phyloP scores from a whole-genome alignment of 1,140 invertebrate species.

The Hesperophylax magnus region DNA sequence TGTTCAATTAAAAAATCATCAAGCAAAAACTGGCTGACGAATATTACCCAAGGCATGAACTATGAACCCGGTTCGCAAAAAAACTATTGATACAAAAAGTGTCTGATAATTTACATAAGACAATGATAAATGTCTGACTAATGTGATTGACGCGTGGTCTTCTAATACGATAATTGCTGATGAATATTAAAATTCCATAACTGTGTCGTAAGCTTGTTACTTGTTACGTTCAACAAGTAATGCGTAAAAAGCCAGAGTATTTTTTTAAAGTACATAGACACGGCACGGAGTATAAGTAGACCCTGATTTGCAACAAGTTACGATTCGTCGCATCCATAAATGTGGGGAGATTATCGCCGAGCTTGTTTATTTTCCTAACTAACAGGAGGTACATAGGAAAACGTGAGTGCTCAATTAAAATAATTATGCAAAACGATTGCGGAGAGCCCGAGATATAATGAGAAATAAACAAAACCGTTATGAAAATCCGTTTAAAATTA shows the following conservation, averaged over 20 bases:
- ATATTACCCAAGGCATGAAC: too few species aligned
- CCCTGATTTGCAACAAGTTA: neutral
- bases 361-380: constrained; percentile 10
- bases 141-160: constrained; percentile 10
- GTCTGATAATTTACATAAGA: too few species aligned
- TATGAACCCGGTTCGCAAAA: too few species aligned
- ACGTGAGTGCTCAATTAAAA: constrained; percentile 36
- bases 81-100: too few species aligned
- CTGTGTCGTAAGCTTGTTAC: neutral
- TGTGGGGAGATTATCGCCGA: constrained; percentile 10
- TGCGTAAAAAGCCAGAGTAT: neutral
- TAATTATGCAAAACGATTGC: constrained; percentile 28
- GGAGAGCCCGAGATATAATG: constrained; percentile 4
- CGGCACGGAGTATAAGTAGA: neutral
- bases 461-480: constrained; percentile 23
- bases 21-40: too few species aligned
- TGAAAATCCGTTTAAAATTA: constrained; percentile 27
- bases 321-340: constrained; percentile 6
- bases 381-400: neutral
- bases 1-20: too few species aligned
- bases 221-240: too few species aligned
- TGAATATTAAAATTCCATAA: constrained; percentile 31
- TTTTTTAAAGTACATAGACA: neutral
- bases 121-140: constrained; percentile 12
- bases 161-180: constrained; percentile 15